phyloP scores from a whole-genome alignment of 2,888 invertebrate genomes.

The Allacma fusca region DNA sequence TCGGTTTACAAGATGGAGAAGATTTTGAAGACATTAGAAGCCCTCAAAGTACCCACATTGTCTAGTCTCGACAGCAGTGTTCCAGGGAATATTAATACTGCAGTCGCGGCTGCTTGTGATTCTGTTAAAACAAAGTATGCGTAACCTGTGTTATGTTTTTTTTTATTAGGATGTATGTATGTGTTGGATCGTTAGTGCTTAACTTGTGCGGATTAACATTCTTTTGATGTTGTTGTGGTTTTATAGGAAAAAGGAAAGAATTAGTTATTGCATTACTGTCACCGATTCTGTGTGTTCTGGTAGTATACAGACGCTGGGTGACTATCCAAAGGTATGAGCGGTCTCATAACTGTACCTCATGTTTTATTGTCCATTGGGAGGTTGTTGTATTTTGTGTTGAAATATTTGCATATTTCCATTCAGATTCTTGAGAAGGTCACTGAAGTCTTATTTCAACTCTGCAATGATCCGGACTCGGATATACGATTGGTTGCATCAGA shows the following conservation, averaged over 20 bases:
- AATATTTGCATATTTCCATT: no score
- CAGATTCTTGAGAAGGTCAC: slow-evolving; percentile 75
- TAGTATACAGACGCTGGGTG: slow-evolving; percentile 70
- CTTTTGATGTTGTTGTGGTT: neutral
- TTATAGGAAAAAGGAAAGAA: slow-evolving; percentile 77
- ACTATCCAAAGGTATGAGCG: slow-evolving; percentile 67
- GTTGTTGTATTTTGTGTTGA: no score
- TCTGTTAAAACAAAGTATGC: slow-evolving; percentile 59
- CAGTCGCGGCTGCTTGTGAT: slow-evolving; percentile 60
- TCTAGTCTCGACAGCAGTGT: slow-evolving; percentile 52
- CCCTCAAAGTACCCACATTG: slow-evolving; percentile 57
- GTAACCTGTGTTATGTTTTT: neutral
- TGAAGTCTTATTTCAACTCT: slow-evolving; percentile 74
- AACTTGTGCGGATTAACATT: neutral
- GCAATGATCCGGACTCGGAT: slow-evolving; percentile 81
- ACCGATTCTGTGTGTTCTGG: slow-evolving; percentile 76
- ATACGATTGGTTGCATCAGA: slow-evolving; percentile 83
- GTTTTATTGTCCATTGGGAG: no score
- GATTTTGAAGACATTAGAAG: slow-evolving; percentile 57
- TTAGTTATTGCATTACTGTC: slow-evolving; percentile 75
- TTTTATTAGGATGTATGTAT: neutral
- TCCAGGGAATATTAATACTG: slow-evolving; percentile 50
- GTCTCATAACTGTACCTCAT: no score
- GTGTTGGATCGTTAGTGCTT: neutral
- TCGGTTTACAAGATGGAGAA: no score